Evolutionary conservation across 2,888 invertebrate species (phyloP), one percentile per base, ranked within the genome.

Genomic region (Sipha maydis): DNA sequence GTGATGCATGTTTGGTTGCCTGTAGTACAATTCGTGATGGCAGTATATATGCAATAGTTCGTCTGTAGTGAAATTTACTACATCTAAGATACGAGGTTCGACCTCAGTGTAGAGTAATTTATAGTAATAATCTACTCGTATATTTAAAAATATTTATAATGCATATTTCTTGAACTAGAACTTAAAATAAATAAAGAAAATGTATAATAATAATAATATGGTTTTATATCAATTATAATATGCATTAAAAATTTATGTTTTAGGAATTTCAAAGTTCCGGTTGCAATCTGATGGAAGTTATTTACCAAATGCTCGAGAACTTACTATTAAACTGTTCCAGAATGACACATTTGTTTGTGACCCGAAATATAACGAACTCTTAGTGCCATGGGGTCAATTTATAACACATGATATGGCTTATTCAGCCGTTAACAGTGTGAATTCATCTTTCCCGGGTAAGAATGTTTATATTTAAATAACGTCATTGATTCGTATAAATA

Each of bases 261-360:
- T 94, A 94, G 90, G 92, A 92, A 19, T 77, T 38, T 25, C 83
- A 89, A 34, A 90, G 89, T 86, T 86, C 41, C 86, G 86, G 0
- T 11, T 56, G 38, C 86, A 86, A 31, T 71, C 78, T 21, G 73
- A 86, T 14, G 86, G 86, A n/a, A 73, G 56, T 21, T 21, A 21
- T 2, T 73, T 86, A 17, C 86, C 86, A 54, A 71, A 79, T n/a
- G 78, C 79, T 34, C 85, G 85, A 34, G 31, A 38, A 14, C 21
- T 79, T 1, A 71, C 78, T 21, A 25, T 86, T 17, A 56, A 34
- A 25, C 19, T 79, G 25, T 78, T 79, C 34, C 34, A 86, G 38
- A 73, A 86, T 14, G 25, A 11, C 0, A 41, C 3, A 21, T 61
- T 3, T 14, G 41, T 31, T 61, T 78, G 38, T 25, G 79, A 85